Evolutionary conservation across 2,888 invertebrate genomes (phyloP), one percentile per base, ranked within the genome.

Genomic region (Noctua janthe): DNA sequence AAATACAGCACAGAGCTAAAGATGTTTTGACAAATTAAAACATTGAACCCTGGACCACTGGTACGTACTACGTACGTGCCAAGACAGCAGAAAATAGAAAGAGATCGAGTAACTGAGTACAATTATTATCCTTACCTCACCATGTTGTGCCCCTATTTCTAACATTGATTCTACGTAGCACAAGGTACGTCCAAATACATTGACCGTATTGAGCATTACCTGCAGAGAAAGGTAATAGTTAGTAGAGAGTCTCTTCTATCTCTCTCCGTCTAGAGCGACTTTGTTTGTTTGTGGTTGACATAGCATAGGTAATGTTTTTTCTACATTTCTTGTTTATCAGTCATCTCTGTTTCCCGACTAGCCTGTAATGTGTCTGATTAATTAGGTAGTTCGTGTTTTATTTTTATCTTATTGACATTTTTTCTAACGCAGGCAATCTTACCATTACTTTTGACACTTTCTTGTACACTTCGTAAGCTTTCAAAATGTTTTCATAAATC

Each of bases 401-500:
- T 20, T 54, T 54, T 2, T 2, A 20, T 6, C 1, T 43, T 7
- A 29, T 54, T 20, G 3, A 6, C 6, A 20, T 7, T 0, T 43
- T 7, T 35, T 56, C 35, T 49, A 15, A 13, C 1, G 20, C 35
- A 35, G 1, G 1, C 0, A 47, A 43, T 76, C 71, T 83, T 71
- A 81, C 81, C 59, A 67, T 47, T 2, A 67, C 49, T 51, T 83
- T 56, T 2, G 49, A 81, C 11, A 83, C 69, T 17, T 71, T 75
- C 51, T 80, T 77, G 23, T 72, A 80, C 6, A 88, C 35, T 35
- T 72, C 62, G 29, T 78, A 85, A 29, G 85, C 70, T 17, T 86
- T 59, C 15, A 84, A 39, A 71, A 88, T 83, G 49, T 77, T 73
- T 39, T 67, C 17, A n/a, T 81, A 87, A 17, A 39, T 54, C 0